Percentiles rank a stretch among this genome's conserved stretches.
Evolutionary conservation across 2,888 invertebrate species (phyloP).

Genomic region (Tuberolachnus salignus): DNA sequence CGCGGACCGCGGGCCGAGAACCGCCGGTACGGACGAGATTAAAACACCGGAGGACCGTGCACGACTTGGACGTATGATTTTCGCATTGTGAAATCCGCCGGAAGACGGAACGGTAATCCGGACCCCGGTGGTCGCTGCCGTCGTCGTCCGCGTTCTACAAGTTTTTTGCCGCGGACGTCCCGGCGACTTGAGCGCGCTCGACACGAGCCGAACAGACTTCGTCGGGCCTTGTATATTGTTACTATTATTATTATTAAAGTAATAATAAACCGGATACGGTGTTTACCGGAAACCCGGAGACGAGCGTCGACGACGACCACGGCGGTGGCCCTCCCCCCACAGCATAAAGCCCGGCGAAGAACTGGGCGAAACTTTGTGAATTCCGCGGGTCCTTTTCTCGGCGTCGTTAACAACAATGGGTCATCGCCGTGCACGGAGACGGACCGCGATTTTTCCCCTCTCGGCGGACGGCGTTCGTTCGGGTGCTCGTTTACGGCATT

Average conservation of each 20-base stretch:
- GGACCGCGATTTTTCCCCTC: constrained; percentile 23
- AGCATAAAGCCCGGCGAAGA: constrained; percentile 1
- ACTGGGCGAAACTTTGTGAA: constrained; percentile 27
- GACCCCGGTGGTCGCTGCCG: no score
- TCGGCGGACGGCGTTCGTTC: constrained; percentile 5
- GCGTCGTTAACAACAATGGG: constrained; percentile 36
- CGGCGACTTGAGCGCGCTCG: no score
- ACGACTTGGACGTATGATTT: no score
- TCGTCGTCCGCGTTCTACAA: no score
- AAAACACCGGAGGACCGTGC: no score
- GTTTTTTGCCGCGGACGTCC: no score
- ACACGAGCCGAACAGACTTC: no score
- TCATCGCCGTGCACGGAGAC: constrained; percentile 16
- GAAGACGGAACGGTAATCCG: no score
- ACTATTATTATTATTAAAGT: neutral
- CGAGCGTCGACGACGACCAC: neutral
- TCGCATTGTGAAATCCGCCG: no score
- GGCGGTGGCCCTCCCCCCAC: neutral
- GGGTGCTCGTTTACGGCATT: constrained; percentile 36
- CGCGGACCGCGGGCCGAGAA: no score
- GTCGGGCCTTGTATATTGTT: no score
- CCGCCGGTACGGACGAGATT: no score
- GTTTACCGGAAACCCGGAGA: constrained; percentile 18
- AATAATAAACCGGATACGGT: constrained; percentile 40
- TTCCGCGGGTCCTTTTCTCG: neutral